A percentile compares a stretch with the other conserved stretches of the same genome.
Evolutionary conservation across 2,113 vertebrate genomes (phyloP).

Genomic region (Tenrec ecaudatus): DNA sequence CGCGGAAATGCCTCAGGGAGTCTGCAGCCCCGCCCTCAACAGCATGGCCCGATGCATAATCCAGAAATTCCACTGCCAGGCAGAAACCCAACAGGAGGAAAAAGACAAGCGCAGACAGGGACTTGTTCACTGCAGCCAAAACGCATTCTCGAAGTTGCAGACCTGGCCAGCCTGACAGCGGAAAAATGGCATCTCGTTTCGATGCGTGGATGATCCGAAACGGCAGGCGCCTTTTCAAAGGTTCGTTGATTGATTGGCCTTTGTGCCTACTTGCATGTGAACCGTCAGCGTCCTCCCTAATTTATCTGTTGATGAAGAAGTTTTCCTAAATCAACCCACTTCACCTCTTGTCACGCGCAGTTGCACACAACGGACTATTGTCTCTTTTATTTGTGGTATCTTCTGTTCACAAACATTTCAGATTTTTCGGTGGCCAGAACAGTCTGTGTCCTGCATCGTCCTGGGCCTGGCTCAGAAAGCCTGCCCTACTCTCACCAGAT

Average conservation of each 20-base stretch:
- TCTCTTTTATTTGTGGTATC: too few relatives aligned
- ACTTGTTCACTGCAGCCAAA: not conserved
- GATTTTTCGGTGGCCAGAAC: too few relatives aligned
- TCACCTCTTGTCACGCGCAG: too few relatives aligned
- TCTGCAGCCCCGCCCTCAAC: not conserved
- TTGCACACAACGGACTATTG: too few relatives aligned
- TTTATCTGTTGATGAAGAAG: not conserved
- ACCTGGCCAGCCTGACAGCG: not conserved
- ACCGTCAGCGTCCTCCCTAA: not conserved
- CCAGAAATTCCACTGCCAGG: not conserved
- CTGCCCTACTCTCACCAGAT: too few relatives aligned
- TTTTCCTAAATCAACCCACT: slow-evolving; percentile 35
- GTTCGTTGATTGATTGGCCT: not conserved
- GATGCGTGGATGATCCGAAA: not conserved
- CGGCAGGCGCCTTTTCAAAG: not conserved
- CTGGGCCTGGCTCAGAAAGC: too few relatives aligned
- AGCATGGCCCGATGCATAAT: fast-evolving
- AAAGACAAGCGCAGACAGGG: not conserved
- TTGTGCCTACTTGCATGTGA: slow-evolving; percentile 23
- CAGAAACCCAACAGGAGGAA: not conserved
- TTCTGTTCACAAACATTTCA: too few relatives aligned
- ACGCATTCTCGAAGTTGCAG: not conserved
- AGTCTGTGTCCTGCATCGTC: too few relatives aligned
- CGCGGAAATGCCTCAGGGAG: fast-evolving
- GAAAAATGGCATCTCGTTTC: not conserved